A percentile compares a stretch with the other conserved stretches of the same genome.
Evolutionary conservation across 2,797 vertebrate genomes (phyloP).

Genomic region (Limnodromus scolopaceus): DNA sequence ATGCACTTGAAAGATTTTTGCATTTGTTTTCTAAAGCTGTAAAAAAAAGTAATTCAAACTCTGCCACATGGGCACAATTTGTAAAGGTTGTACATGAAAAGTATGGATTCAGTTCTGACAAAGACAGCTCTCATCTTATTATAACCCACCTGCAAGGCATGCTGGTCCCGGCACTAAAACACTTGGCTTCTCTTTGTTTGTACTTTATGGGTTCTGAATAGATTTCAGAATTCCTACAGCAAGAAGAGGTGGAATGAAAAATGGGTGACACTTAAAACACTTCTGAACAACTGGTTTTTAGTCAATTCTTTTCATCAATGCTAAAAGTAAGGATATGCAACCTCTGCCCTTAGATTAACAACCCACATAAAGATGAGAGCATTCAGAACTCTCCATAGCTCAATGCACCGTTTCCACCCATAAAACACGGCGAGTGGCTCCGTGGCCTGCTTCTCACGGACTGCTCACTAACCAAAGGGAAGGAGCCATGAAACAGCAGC

Average conservation of each 20-base stretch:
- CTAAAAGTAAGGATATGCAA: constrained; percentile 21
- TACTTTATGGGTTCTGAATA: constrained; percentile 6
- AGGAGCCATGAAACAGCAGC: neutral
- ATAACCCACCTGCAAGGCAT: constrained; percentile 49
- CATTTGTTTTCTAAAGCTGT: constrained; percentile 78
- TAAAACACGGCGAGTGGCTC: neutral
- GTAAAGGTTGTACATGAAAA: constrained; percentile 73
- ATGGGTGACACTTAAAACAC: constrained; percentile 54
- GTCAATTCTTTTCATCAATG: constrained; percentile 37
- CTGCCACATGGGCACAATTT: constrained; percentile 69
- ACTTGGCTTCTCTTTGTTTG: constrained; percentile 58
- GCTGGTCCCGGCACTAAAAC: constrained; percentile 24
- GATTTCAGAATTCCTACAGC: constrained; percentile 47
- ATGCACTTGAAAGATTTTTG: constrained; percentile 80
- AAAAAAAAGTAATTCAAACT: constrained; percentile 74
- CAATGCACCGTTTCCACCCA: neutral
- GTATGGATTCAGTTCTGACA: constrained; percentile 54
- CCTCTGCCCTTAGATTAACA: constrained; percentile 49
- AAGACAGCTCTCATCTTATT: constrained; percentile 66
- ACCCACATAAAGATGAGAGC: constrained; percentile 15
- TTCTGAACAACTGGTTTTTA: constrained; percentile 41
- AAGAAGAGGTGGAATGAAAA: constrained; percentile 34
- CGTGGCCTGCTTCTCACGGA: neutral
- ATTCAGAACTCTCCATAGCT: neutral
- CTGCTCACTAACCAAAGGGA: neutral